Percentiles rank a stretch among this genome's conserved stretches.
Conservation (phyloP, 2,888 invertebrate species). For the Drosophila incognita region DNA sequence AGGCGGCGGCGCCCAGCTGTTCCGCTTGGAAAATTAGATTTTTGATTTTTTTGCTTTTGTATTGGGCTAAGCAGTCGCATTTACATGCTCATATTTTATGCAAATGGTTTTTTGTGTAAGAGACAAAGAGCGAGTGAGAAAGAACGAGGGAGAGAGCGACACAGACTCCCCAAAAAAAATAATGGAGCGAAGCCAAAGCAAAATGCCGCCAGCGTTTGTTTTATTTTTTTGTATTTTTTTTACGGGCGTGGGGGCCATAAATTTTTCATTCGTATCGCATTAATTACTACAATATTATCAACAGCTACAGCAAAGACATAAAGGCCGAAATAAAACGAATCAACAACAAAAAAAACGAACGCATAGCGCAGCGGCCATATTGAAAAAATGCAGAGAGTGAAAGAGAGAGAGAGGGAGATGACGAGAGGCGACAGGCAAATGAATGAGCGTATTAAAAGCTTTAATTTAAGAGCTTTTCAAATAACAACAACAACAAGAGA, state of each 20-base stretch:
- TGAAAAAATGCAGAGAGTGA: slow-evolving; percentile 56
- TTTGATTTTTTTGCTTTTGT: neutral
- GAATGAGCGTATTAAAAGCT: slow-evolving; percentile 34
- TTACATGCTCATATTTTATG: slow-evolving; percentile 77
- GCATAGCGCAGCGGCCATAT: slow-evolving; percentile 67
- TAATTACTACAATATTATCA: slow-evolving; percentile 82
- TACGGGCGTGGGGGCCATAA: slow-evolving; percentile 83
- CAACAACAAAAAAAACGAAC: slow-evolving; percentile 45
- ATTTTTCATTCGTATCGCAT: slow-evolving; percentile 83
- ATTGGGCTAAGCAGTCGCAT: slow-evolving; percentile 31
- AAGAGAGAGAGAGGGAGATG: slow-evolving; percentile 4
- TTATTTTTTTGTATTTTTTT: slow-evolving; percentile 38
- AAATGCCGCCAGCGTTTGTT: slow-evolving; percentile 39
- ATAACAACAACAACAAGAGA: slow-evolving; percentile 6
- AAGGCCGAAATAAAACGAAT: slow-evolving; percentile 40
- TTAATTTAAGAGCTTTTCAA: slow-evolving; percentile 40
- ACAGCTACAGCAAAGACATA: slow-evolving; percentile 56
- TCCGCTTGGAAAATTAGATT: slow-evolving; percentile 54
- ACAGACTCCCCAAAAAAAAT: slow-evolving; percentile 15
- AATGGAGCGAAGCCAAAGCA: slow-evolving; percentile 39
- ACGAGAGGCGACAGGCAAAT: slow-evolving; percentile 13
- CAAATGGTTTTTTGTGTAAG: slow-evolving; percentile 54
- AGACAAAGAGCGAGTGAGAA: neutral
- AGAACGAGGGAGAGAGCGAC: neutral
- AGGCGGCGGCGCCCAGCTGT: slow-evolving; percentile 30